These are phyloP conservation scores for Alosa sapidissima DNA, from an alignment of 2,797 vertebrate species.

Conservation along the genomic window DNA sequence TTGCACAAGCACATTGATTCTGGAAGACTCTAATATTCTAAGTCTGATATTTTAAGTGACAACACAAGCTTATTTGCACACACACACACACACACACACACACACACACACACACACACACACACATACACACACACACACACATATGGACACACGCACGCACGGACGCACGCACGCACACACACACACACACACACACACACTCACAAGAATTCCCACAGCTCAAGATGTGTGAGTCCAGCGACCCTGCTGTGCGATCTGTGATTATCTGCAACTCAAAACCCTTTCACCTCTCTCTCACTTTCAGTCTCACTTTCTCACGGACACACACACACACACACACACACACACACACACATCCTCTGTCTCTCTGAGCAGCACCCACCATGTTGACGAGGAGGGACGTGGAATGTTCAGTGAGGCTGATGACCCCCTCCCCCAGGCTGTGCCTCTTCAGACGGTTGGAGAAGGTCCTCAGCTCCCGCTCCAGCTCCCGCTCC, in stretches of 20 bases:
- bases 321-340: not conserved
- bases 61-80: not conserved
- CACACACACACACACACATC: not conserved
- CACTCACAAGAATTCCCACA: not conserved
- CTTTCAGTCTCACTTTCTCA: not conserved
- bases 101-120: too few species aligned
- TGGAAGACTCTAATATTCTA: not conserved
- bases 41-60: not conserved
- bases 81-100: not conserved
- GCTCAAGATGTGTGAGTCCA: not conserved
- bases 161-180: too few species aligned
- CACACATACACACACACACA: too few species aligned
- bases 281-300: not conserved
- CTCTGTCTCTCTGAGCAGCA: not conserved
- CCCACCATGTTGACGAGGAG: constrained; percentile 79
- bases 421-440: constrained; percentile 81
- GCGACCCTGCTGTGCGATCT: not conserved
- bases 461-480: constrained; percentile 81
- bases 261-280: constrained; percentile 4
- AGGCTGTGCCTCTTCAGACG: constrained; percentile 80
- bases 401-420: constrained; percentile 83
- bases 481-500: constrained; percentile 82
- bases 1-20: not conserved
- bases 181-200: too few species aligned
- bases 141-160: too few species aligned